Conservation (phyloP, 2,888 invertebrate species). For the Himalopsyche anomala region DNA sequence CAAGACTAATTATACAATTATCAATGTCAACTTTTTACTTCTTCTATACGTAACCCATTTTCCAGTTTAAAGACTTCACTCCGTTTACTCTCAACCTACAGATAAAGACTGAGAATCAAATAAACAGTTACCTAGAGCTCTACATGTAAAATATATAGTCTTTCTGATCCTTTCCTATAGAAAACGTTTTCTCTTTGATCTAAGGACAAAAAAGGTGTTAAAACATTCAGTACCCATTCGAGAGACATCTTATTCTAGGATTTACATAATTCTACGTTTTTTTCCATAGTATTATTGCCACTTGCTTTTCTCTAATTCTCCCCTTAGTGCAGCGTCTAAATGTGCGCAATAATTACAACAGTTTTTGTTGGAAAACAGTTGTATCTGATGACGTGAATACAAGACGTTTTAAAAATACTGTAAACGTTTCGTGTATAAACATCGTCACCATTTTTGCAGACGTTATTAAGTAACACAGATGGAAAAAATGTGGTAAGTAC, state of each 20-base stretch:
- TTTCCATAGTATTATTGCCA: conserved; percentile 12
- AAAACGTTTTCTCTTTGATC: background rate
- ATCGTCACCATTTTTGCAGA: too few relatives aligned
- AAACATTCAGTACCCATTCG: conserved; percentile 9
- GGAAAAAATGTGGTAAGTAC: too few relatives aligned
- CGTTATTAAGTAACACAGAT: too few relatives aligned
- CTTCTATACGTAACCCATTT: too few relatives aligned
- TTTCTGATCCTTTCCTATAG: background rate
- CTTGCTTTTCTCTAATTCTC: conserved; percentile 17
- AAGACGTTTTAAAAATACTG: too few relatives aligned
- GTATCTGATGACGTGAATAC: too few relatives aligned
- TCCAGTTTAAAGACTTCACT: too few relatives aligned
- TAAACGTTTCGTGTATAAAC: too few relatives aligned
- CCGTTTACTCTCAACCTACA: too few relatives aligned
- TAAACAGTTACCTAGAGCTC: background rate
- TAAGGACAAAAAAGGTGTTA: conserved; percentile 17
- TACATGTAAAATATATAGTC: background rate
- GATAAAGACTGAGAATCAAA: background rate
- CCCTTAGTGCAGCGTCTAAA: background rate
- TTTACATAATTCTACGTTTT: background rate
- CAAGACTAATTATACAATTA: too few relatives aligned
- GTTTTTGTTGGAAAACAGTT: too few relatives aligned
- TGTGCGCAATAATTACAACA: background rate
- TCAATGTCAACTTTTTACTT: too few relatives aligned
- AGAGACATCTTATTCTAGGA: conserved; percentile 12